phyloP scores from a whole-genome alignment of 1,140 invertebrate genomes.

The Mercenaria mercenaria region DNA sequence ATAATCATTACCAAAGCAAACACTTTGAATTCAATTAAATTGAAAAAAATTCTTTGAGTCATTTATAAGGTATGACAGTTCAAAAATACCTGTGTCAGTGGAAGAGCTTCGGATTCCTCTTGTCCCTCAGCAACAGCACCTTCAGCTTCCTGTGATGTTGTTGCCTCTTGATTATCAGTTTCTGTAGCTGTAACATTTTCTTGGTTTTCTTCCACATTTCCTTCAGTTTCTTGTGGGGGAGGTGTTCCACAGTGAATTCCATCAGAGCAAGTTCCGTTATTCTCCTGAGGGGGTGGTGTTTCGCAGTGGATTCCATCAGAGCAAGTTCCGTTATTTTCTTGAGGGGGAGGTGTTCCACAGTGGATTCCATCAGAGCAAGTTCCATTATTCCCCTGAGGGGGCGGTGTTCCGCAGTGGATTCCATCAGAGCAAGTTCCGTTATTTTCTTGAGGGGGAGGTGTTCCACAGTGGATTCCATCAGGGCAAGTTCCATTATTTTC shows the following conservation, averaged over 20 bases:
- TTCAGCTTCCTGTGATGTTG: conserved; percentile 23
- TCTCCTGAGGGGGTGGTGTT: conserved; percentile 59
- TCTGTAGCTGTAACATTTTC: conserved; percentile 60
- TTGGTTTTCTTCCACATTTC: conserved; percentile 87
- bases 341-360: conserved; percentile 64
- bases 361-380: conserved; percentile 63
- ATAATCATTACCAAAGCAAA: too few species aligned
- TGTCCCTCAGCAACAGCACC: neutral
- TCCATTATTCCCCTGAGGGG: conserved; percentile 37
- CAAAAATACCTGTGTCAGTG: neutral
- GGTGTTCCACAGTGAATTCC: conserved; percentile 66
- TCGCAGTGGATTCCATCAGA: conserved; percentile 64
- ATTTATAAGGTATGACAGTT: too few species aligned
- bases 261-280: conserved; percentile 43
- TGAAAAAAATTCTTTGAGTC: too few species aligned
- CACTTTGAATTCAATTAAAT: too few species aligned
- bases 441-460: conserved; percentile 48
- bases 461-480: conserved; percentile 63
- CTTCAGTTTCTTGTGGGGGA: conserved; percentile 52
- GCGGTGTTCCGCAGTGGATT: conserved; percentile 58
- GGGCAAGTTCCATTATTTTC: conserved; percentile 54
- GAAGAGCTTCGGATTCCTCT: neutral
- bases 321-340: conserved; percentile 32
- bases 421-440: conserved; percentile 56
- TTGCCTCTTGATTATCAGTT: conserved; percentile 44